Percentiles rank a stretch among this genome's conserved stretches.
These are phyloP conservation scores for Nicator chloris DNA, from an alignment of 2,113 vertebrate species.

Conservation along the genomic window DNA sequence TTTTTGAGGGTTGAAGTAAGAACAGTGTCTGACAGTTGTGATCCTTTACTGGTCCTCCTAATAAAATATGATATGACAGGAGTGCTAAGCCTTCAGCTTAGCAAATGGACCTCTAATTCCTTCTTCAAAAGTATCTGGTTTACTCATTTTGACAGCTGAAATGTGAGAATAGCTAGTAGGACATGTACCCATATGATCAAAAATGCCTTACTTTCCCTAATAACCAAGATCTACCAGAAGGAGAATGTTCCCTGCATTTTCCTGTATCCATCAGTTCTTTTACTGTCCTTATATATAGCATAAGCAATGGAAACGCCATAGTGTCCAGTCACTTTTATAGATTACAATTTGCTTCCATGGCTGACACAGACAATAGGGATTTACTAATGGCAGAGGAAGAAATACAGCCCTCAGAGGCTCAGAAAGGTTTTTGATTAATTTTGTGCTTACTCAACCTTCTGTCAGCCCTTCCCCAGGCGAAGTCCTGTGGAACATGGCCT, in stretches of 20 bases:
- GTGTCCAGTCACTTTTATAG: not conserved
- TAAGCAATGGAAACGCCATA: not conserved
- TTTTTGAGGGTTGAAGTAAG: slow-evolving; percentile 6
- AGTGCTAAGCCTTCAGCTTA: slow-evolving; percentile 34
- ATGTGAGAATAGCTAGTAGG: not conserved
- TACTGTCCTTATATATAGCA: not conserved
- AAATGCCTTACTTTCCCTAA: not conserved
- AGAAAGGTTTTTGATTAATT: not conserved
- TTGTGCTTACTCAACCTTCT: not conserved
- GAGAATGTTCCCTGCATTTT: not conserved
- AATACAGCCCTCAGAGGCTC: not conserved
- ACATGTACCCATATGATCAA: not conserved
- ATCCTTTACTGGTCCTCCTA: not conserved
- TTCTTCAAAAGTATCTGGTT: not conserved
- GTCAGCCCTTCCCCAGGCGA: not conserved
- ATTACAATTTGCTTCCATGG: not conserved
- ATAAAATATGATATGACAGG: slow-evolving; percentile 18
- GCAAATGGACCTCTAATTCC: slow-evolving; percentile 1
- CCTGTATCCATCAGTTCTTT: not conserved
- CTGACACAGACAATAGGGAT: not conserved
- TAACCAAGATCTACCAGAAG: not conserved
- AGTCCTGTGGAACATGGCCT: not conserved
- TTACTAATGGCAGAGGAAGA: not conserved
- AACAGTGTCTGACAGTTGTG: not conserved
- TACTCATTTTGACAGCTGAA: slow-evolving; percentile 36